Evolutionary conservation across 2,888 invertebrate species (phyloP).

Genomic region (Nebria brevicollis): DNA sequence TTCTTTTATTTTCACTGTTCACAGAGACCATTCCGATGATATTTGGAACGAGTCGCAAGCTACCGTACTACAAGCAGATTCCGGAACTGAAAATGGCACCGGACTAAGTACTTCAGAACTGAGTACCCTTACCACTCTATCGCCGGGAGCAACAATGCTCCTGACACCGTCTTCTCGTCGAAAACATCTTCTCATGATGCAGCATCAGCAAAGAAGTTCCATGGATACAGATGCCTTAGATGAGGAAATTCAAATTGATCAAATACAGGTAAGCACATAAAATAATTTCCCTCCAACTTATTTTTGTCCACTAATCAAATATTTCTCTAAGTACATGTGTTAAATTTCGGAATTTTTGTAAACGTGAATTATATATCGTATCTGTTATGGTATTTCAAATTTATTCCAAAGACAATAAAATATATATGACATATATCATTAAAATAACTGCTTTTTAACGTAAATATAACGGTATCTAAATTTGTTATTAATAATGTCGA

Average conservation of each 20-base stretch:
- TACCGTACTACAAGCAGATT: conserved; percentile 81
- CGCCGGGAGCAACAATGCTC: conserved; percentile 69
- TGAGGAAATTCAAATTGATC: conserved; percentile 74
- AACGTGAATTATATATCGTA: too few species aligned
- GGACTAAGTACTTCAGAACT: conserved; percentile 66
- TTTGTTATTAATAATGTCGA: too few species aligned
- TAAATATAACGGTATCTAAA: too few species aligned
- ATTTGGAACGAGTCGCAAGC: conserved; percentile 92
- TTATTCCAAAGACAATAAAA: too few species aligned
- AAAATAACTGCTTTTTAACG: too few species aligned
- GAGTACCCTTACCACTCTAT: conserved; percentile 64
- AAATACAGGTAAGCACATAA: conserved; percentile 65
- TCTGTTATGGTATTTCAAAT: too few species aligned
- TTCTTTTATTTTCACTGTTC: neutral
- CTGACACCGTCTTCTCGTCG: conserved; percentile 83
- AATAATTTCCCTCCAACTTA: neutral
- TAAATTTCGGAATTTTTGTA: too few species aligned
- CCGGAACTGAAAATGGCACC: conserved; percentile 73
- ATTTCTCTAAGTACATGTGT: too few species aligned
- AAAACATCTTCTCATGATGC: conserved; percentile 79
- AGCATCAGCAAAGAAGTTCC: conserved; percentile 87
- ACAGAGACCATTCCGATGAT: conserved; percentile 84
- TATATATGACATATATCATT: too few species aligned
- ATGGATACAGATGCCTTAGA: conserved; percentile 86
- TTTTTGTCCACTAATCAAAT: too few species aligned